A percentile compares a stretch with the other conserved stretches of the same genome.
phyloP scores from a whole-genome alignment of 1,140 invertebrate genomes.

The Lanistes nyassanus region DNA sequence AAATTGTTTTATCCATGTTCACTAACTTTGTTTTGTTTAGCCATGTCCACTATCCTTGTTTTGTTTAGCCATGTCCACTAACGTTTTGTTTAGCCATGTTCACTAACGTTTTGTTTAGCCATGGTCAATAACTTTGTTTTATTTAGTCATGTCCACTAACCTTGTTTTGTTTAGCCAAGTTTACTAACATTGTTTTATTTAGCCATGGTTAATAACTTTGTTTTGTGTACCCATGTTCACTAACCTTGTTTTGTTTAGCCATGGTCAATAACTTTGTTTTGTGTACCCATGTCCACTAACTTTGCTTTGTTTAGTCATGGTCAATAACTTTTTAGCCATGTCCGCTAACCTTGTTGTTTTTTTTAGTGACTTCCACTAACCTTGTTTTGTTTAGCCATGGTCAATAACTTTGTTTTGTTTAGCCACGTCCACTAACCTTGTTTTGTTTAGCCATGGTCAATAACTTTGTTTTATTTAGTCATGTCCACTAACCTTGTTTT shows the following conservation, averaged over 20 bases:
- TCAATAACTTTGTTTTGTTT: too few relatives aligned
- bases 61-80: too few relatives aligned
- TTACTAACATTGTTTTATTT: constrained; percentile 25
- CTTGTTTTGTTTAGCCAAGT: too few relatives aligned
- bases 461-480: too few relatives aligned
- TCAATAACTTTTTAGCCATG: constrained; percentile 25
- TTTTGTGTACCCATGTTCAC: too few relatives aligned
- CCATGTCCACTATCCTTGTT: constrained; percentile 17
- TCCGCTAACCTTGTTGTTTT: too few relatives aligned
- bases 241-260: constrained; percentile 29
- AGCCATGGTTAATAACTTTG: constrained; percentile 12
- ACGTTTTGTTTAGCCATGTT: too few relatives aligned
- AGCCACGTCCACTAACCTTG: constrained; percentile 19
- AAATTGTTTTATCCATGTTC: too few relatives aligned
- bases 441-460: constrained; percentile 26
- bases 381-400: constrained; percentile 28
- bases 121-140: constrained; percentile 22
- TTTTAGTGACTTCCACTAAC: too few relatives aligned
- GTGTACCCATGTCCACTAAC: too few relatives aligned
- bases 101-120: too few relatives aligned
- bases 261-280: constrained; percentile 10
- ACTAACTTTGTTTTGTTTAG: constrained; percentile 28
- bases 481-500: constrained; percentile 19
- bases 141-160: constrained; percentile 20
- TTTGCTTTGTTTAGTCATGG: too few relatives aligned